Percentiles rank a stretch among this genome's conserved stretches.
phyloP scores from a whole-genome alignment of 2,888 invertebrate genomes.

The Hartigia nigra region DNA sequence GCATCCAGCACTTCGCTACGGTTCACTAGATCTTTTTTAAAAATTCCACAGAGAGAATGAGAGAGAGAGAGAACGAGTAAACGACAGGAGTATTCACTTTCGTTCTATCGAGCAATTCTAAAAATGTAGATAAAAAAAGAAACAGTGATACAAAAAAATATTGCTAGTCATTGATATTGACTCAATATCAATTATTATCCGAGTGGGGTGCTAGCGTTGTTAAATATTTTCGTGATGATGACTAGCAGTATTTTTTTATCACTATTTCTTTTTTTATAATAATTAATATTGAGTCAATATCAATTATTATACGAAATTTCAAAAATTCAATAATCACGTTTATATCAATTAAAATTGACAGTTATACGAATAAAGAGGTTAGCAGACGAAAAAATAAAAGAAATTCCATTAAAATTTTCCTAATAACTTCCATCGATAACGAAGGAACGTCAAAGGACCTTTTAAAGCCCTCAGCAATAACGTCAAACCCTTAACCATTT shows the following conservation, averaged over 20 bases:
- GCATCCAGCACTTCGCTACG: neutral
- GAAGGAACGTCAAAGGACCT: neutral
- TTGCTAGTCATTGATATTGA: neutral
- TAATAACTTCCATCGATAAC: neutral
- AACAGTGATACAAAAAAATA: neutral
- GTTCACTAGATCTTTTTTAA: neutral
- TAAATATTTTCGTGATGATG: too few relatives aligned
- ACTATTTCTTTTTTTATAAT: too few relatives aligned
- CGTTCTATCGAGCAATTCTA: neutral
- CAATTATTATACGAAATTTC: neutral
- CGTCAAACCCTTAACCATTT: neutral
- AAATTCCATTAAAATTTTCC: neutral
- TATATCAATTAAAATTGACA: neutral
- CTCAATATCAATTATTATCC: neutral
- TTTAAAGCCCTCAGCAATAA: neutral
- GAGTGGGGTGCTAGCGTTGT: too few relatives aligned
- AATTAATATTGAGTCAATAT: neutral
- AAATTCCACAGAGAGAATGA: neutral
- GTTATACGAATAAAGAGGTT: neutral
- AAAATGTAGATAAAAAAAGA: neutral
- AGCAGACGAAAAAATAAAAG: neutral
- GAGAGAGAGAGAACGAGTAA: neutral
- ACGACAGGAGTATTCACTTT: neutral
- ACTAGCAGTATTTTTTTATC: too few relatives aligned
- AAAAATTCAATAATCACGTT: neutral